Conservation (phyloP, 2,113 vertebrate genomes). For the cat (Felis catus) region F.catus_Fca126_mat1.0 CM031417.1:40615001-40615500, state of each 20-base stretch:
- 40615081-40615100: conserved; percentile 33
- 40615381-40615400: not conserved
- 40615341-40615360: conserved; percentile 27
- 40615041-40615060: not conserved
- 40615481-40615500: not conserved
- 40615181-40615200: not conserved
- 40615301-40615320: not conserved
- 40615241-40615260: conserved; percentile 48
- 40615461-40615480: rapidly evolving
- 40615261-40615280: not conserved
- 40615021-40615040: not conserved
- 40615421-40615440: conserved; percentile 21
- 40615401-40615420: not conserved
- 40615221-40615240: conserved; percentile 40
- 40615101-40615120: conserved; percentile 26
- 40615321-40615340: not conserved
- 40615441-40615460: not conserved
- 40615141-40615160: not conserved
- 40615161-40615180: not conserved
- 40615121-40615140: not conserved
- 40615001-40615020: not conserved
- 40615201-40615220: not conserved
- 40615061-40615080: conserved; percentile 34
- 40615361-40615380: not conserved
- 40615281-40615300: not conserved